phyloP scores from a whole-genome alignment of 1,140 invertebrate species.

The Listronotus oregonensis region DNA sequence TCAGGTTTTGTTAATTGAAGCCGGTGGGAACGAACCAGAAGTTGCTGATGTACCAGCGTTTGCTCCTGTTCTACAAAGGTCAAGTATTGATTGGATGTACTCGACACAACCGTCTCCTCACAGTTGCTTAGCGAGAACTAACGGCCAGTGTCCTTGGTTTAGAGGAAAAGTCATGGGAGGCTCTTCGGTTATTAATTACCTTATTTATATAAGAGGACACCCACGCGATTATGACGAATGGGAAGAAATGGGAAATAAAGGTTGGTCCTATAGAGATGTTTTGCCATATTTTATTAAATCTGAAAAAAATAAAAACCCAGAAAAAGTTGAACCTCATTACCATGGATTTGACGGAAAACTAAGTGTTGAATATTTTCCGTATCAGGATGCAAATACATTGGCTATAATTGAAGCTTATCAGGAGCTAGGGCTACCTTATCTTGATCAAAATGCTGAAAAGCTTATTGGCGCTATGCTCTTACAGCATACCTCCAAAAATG shows the following conservation, averaged over 20 bases:
- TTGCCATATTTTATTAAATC: constrained; percentile 61
- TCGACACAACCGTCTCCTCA: constrained; percentile 61
- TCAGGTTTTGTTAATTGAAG: constrained; percentile 75
- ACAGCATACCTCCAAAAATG: constrained; percentile 65
- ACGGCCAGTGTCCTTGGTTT: constrained; percentile 57
- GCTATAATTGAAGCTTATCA: constrained; percentile 64
- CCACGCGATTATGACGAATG: constrained; percentile 63
- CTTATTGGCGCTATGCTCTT: constrained; percentile 65
- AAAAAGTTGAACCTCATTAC: constrained; percentile 58
- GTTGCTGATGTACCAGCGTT: constrained; percentile 70
- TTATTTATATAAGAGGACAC: constrained; percentile 62
- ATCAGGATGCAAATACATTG: constrained; percentile 62
- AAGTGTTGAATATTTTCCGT: constrained; percentile 66
- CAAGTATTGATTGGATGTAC: constrained; percentile 66
- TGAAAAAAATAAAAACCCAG: constrained; percentile 60
- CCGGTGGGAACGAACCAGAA: constrained; percentile 74
- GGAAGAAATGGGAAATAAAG: constrained; percentile 56
- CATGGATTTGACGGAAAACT: constrained; percentile 65
- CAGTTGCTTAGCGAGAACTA: constrained; percentile 55
- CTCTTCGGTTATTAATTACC: constrained; percentile 61
- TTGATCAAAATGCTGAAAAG: constrained; percentile 62
- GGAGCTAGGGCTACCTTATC: constrained; percentile 62
- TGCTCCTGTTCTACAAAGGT: constrained; percentile 61
- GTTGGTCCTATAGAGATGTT: constrained; percentile 61
- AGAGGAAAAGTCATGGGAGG: constrained; percentile 63